These are phyloP conservation scores for Avahi laniger DNA, from an alignment of 2,797 vertebrate species.

Conservation along the genomic window DNA sequence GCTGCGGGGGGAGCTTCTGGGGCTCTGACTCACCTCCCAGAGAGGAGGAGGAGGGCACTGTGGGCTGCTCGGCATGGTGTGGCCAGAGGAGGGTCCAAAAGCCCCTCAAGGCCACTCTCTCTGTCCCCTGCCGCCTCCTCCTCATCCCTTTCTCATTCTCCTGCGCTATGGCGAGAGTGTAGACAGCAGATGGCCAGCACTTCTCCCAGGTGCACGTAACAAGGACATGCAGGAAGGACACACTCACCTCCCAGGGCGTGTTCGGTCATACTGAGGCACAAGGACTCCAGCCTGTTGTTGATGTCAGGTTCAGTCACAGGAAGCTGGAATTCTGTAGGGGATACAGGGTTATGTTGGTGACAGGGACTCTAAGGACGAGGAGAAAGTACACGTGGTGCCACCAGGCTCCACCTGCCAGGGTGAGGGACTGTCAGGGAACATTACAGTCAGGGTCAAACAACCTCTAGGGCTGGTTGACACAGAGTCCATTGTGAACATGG, in stretches of 20 bases:
- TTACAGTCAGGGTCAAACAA: background rate
- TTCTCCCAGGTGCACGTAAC: background rate
- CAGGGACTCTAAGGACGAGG: accelerated
- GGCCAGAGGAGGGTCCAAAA: background rate
- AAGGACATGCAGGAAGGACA: background rate
- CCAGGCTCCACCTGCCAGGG: background rate
- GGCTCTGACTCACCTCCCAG: background rate
- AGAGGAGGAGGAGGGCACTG: background rate
- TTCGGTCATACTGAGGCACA: conserved; percentile 99
- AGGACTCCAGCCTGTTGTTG: conserved; percentile 98
- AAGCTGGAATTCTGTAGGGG: conserved; percentile 92
- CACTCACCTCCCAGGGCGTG: conserved; percentile 95
- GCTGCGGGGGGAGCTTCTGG: background rate
- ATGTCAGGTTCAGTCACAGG: conserved; percentile 97
- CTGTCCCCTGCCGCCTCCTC: background rate
- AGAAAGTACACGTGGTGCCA: background rate
- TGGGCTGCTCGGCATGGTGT: accelerated
- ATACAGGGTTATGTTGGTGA: conserved; percentile 26
- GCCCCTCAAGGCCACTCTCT: background rate
- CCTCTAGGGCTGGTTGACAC: background rate
- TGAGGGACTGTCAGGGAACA: background rate
- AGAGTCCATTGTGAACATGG: background rate
- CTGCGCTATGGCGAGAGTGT: background rate
- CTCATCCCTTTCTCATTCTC: background rate
- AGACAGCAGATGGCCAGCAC: background rate